Percentiles rank a stretch among this genome's conserved stretches.
Conservation (phyloP, 2,797 vertebrate species). For the Alectoris magna region DNA sequence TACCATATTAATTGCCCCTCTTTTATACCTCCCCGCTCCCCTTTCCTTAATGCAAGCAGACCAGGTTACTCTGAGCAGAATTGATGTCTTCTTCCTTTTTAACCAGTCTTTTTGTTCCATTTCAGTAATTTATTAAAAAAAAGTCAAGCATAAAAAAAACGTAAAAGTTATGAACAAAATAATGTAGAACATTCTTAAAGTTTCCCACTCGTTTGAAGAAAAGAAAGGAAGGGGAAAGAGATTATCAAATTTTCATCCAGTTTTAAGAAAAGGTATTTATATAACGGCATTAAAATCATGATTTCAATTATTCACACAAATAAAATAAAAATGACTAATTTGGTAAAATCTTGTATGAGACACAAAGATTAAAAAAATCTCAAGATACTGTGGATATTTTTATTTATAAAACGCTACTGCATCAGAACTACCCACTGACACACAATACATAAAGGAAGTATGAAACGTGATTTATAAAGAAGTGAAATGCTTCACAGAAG, state of each 20-base stretch:
- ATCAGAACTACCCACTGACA: not conserved
- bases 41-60: not conserved
- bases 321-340: not conserved
- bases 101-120: not conserved
- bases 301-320: not conserved
- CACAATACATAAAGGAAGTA: not conserved
- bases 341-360: not conserved
- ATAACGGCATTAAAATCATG: not conserved
- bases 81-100: not conserved
- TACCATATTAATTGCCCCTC: rapidly evolving
- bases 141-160: not conserved
- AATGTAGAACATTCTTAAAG: not conserved
- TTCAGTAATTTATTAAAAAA: not conserved
- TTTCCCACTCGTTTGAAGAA: not conserved
- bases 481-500: conserved; percentile 51
- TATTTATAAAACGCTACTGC: conserved; percentile 34
- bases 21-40: too few species aligned
- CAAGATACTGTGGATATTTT: not conserved
- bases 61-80: not conserved
- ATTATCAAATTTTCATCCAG: not conserved
- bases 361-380: not conserved
- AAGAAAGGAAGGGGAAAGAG: not conserved
- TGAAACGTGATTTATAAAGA: conserved; percentile 20
- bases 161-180: not conserved
- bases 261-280: not conserved